A percentile compares a stretch with the other conserved stretches of the same genome.
These are phyloP conservation scores for Charanyca ferruginea DNA, from an alignment of 2,888 invertebrate species.

Conservation along the genomic window DNA sequence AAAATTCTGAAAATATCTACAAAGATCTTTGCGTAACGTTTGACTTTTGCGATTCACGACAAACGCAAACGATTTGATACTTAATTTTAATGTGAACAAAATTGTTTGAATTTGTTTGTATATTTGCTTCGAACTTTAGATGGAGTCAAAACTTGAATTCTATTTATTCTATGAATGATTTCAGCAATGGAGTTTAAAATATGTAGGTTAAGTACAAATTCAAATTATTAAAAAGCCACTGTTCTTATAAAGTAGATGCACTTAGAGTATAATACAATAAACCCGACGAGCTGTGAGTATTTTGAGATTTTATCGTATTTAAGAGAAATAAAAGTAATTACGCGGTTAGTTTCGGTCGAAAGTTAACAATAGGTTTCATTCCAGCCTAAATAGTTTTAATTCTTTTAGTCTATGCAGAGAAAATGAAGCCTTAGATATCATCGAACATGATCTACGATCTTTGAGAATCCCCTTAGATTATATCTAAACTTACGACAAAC, in stretches of 20 bases:
- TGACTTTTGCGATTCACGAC: slow-evolving; percentile 62
- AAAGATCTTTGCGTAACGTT: slow-evolving; percentile 59
- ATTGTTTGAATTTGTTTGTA: slow-evolving; percentile 43
- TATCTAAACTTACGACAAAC: slow-evolving; percentile 71
- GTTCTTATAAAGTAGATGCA: slow-evolving; percentile 91
- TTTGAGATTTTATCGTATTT: slow-evolving; percentile 91
- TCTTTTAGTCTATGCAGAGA: slow-evolving; percentile 81
- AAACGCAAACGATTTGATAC: slow-evolving; percentile 60
- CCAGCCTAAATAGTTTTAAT: slow-evolving; percentile 88
- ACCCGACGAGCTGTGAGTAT: slow-evolving; percentile 91
- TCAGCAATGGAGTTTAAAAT: slow-evolving; percentile 81
- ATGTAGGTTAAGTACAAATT: slow-evolving; percentile 91
- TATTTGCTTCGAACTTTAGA: slow-evolving; percentile 68
- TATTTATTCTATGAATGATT: slow-evolving; percentile 78
- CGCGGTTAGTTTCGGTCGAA: slow-evolving; percentile 84
- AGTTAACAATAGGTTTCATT: slow-evolving; percentile 83
- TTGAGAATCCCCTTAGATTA: slow-evolving; percentile 74
- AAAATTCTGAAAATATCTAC: slow-evolving; percentile 65
- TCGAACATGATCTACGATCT: slow-evolving; percentile 76
- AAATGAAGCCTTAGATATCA: slow-evolving; percentile 79
- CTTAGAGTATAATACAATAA: slow-evolving; percentile 90
- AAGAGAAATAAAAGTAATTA: slow-evolving; percentile 82
- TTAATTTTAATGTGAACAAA: slow-evolving; percentile 55
- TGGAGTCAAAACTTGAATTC: slow-evolving; percentile 74
- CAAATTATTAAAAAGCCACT: slow-evolving; percentile 90